These are phyloP conservation scores for Drosophila bipectinata DNA, from an alignment of 1,140 invertebrate genomes.

Conservation along the genomic window DNA sequence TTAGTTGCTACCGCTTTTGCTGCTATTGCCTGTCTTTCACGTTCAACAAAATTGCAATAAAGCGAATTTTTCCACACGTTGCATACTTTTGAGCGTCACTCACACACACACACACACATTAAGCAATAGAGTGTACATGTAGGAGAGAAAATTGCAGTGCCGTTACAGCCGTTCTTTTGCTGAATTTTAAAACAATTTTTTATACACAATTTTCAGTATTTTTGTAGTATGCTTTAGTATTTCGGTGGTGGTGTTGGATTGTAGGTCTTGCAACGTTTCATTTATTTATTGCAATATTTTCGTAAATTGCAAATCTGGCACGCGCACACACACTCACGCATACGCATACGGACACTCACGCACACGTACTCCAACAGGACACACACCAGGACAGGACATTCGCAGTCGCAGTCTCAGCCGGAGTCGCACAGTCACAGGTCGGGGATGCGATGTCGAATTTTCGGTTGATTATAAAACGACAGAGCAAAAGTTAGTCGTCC, in stretches of 20 bases:
- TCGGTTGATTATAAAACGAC: slow-evolving; percentile 80
- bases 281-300: slow-evolving; percentile 54
- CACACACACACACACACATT: slow-evolving; percentile 47
- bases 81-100: slow-evolving; percentile 72
- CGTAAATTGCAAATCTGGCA: slow-evolving; percentile 52
- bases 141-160: slow-evolving; percentile 55
- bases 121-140: slow-evolving; percentile 5
- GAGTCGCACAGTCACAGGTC: slow-evolving; percentile 9
- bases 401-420: neutral
- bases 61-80: slow-evolving; percentile 74
- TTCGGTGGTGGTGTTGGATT: neutral
- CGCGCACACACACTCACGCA: slow-evolving; percentile 44
- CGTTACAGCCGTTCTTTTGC: slow-evolving; percentile 69
- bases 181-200: slow-evolving; percentile 79
- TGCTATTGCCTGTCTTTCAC: slow-evolving; percentile 35
- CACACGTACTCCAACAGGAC: slow-evolving; percentile 3
- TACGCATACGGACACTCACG: slow-evolving; percentile 21
- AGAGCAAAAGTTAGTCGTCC: slow-evolving; percentile 76
- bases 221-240: slow-evolving; percentile 14
- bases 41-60: slow-evolving; percentile 73
- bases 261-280: slow-evolving; percentile 4
- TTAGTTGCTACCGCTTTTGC: slow-evolving; percentile 7
- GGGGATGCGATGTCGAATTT: slow-evolving; percentile 33
- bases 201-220: slow-evolving; percentile 67
- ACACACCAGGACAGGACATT: slow-evolving; percentile 8